Conservation (phyloP, 2,888 invertebrate genomes). For the Coleophora deauratella region DNA sequence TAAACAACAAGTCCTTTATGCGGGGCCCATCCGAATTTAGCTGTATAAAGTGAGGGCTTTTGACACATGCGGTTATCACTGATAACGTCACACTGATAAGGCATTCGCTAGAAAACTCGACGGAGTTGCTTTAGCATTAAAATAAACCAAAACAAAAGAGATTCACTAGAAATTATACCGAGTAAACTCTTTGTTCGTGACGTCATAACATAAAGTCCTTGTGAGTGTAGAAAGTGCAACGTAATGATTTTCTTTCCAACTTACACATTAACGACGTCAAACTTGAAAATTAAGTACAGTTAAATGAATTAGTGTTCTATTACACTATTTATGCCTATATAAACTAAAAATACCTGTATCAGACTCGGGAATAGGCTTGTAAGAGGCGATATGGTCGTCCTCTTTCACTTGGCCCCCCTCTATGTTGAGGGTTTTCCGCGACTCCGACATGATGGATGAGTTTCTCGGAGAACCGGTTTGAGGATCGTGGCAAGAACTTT, state of each 20-base stretch:
- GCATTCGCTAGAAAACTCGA: too few species aligned
- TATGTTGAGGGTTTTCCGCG: slow-evolving; percentile 55
- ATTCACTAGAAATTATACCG: too few species aligned
- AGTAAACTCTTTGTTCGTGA: too few species aligned
- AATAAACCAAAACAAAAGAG: too few species aligned
- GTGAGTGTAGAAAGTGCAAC: too few species aligned
- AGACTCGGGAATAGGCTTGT: slow-evolving; percentile 74
- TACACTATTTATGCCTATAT: too few species aligned
- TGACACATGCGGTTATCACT: slow-evolving; percentile 27
- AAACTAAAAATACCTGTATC: slow-evolving; percentile 59
- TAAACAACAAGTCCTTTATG: neutral
- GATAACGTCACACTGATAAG: slow-evolving; percentile 14
- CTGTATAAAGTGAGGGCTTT: slow-evolving; percentile 20
- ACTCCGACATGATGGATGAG: slow-evolving; percentile 52
- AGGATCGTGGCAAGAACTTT: slow-evolving; percentile 28
- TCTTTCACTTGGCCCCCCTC: slow-evolving; percentile 66
- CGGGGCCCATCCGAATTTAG: slow-evolving; percentile 17
- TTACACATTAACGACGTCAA: too few species aligned
- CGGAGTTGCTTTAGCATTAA: too few species aligned
- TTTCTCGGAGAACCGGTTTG: slow-evolving; percentile 34
- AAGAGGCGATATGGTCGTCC: slow-evolving; percentile 63
- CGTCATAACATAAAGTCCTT: too few species aligned
- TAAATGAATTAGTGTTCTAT: too few species aligned
- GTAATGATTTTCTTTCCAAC: too few species aligned
- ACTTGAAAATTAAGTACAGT: too few species aligned